Conservation (phyloP, 2,113 vertebrate species). For the Tympanuchus pallidicinctus region DNA sequence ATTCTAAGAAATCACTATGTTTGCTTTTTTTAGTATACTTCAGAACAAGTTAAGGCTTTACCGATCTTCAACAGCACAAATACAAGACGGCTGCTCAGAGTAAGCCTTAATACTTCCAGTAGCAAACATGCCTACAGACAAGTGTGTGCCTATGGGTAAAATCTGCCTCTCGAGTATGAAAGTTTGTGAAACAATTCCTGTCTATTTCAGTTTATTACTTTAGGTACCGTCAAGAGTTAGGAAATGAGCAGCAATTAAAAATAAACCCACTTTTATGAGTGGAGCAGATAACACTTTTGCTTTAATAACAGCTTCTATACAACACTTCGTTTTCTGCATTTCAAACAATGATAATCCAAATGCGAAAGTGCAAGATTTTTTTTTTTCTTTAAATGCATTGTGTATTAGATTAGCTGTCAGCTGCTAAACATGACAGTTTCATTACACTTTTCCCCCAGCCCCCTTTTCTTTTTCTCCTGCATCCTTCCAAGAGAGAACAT, state of each 20-base stretch:
- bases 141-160: not conserved
- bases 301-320: not conserved
- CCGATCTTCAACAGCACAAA: not conserved
- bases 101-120: not conserved
- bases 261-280: not conserved
- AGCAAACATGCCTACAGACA: not conserved
- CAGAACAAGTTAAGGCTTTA: not conserved
- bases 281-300: not conserved
- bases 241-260: constrained; percentile 5
- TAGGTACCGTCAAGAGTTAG: not conserved
- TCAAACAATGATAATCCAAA: not conserved
- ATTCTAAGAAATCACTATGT: not conserved
- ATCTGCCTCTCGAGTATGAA: not conserved
- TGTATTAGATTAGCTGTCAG: not conserved
- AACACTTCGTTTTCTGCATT: not conserved
- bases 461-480: not conserved
- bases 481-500: not conserved
- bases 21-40: not conserved
- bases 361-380: not conserved
- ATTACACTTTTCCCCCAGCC: not conserved
- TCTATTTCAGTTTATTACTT: not conserved
- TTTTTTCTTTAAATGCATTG: not conserved
- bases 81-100: not conserved
- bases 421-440: not conserved
- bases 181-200: not conserved